These are phyloP conservation scores for Lithophane semibrunnea DNA, from an alignment of 2,888 invertebrate species.

Conservation along the genomic window DNA sequence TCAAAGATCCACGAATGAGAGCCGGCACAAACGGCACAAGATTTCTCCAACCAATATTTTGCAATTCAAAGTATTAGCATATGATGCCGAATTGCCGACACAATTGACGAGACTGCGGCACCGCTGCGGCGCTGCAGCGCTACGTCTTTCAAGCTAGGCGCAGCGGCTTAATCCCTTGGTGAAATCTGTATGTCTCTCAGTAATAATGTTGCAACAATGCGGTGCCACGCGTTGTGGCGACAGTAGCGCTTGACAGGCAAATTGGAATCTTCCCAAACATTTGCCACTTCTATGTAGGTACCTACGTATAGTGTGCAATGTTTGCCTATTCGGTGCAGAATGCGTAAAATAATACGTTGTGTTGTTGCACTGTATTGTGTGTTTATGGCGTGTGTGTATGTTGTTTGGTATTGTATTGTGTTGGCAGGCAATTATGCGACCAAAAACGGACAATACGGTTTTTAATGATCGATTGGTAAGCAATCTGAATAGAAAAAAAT, in stretches of 20 bases:
- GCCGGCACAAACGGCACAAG: no score
- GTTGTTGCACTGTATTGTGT: constrained; percentile 20
- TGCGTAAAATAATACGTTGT: constrained; percentile 49
- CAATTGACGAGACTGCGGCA: neutral
- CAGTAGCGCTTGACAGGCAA: constrained; percentile 51
- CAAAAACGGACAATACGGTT: no score
- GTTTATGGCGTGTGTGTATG: constrained; percentile 14
- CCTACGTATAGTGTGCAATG: neutral
- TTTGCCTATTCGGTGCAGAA: constrained; percentile 28
- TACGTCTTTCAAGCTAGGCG: constrained; percentile 10
- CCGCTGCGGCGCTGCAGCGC: constrained; percentile 14
- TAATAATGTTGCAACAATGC: constrained; percentile 36
- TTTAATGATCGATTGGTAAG: no score
- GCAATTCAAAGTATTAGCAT: neutral
- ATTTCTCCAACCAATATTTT: neutral
- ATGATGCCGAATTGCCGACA: neutral
- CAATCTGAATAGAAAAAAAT: no score
- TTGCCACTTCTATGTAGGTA: constrained; percentile 20
- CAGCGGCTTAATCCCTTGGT: constrained; percentile 40
- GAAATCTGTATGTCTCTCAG: constrained; percentile 32
- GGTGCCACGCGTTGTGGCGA: constrained; percentile 23
- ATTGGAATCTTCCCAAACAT: constrained; percentile 44
- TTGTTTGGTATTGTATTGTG: constrained; percentile 8
- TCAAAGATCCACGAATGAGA: no score
- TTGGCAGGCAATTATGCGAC: neutral